Evolutionary conservation across 2,888 invertebrate genomes (phyloP).

Genomic region (Xestoiulus laeticollis): DNA sequence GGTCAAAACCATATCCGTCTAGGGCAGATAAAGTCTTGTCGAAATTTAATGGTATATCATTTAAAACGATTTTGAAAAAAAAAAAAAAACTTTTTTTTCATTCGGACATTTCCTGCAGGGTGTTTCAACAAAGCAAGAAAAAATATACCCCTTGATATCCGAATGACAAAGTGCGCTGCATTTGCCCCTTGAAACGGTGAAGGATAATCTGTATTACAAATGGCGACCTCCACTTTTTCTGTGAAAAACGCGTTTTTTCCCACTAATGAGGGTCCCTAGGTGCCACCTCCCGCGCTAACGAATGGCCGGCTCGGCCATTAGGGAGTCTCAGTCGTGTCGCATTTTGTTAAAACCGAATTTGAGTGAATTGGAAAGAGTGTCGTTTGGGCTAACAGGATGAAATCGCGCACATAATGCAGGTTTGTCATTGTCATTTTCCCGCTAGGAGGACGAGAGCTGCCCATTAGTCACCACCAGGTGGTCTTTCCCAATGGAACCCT

Average conservation of each 20-base stretch:
- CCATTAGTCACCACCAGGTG: slow-evolving; percentile 94
- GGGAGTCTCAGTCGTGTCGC: neutral
- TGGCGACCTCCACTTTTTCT: neutral
- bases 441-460: slow-evolving; percentile 81
- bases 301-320: neutral
- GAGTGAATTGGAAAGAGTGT: neutral
- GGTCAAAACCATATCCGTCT: no score
- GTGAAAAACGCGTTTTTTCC: neutral
- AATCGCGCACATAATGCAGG: neutral
- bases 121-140: neutral
- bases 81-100: neutral
- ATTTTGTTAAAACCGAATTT: neutral
- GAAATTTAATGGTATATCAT: neutral
- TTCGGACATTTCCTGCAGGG: neutral
- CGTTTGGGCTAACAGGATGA: no score
- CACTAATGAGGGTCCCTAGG: neutral
- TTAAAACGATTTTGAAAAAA: neutral
- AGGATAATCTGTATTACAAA: slow-evolving; percentile 32
- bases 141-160: neutral
- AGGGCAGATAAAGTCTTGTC: no score
- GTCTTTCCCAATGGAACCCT: slow-evolving; percentile 93
- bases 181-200: neutral
- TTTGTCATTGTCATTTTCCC: neutral
- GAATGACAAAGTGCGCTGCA: neutral
- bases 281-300: neutral